Base-by-base conservation (phyloP, 2,113 vertebrate genomes). In the Gobiocypris rarus region DNA sequence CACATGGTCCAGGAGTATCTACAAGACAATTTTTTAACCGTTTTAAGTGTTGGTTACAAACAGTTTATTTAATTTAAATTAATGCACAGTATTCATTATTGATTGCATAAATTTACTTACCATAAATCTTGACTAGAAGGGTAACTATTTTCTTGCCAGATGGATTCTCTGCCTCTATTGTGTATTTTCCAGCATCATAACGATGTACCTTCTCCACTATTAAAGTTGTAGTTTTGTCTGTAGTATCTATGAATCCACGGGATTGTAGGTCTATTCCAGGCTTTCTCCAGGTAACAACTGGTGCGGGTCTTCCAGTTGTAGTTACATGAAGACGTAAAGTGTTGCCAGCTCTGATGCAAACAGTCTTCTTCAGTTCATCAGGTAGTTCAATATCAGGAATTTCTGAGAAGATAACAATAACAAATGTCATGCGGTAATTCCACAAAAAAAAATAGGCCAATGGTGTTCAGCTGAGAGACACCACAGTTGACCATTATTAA, bases 1-100 rank as follows among this genome's bases (percentile, higher is more conserved):
- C 91, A 89, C 97, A 96, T 86, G 98, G 97, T 34, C 98, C 98
- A 91, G 98, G 98, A 85, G 98, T 97, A 94, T 99, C 98, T 99
- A 89, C 74, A 89, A 90, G 9, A 4, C 4, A 22, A 41, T 41
- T 11, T 41, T 69, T 41, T 19, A 41, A 22, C 9, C 1, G 17
- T 11, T 69, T 41, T 69, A 69, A 41, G 34, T 9, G 0, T 41
- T 1, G 9, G 19, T 69, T 34, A 65, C 63, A 38, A 22, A 69
- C 2, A 5, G 15, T 1, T 19, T 38, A 38, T 38, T 69, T 69
- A 67, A 28, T 63, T 34, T 19, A 38, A 69, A 8, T 22, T 17
- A 41, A 41, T 69, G 17, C 7, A 31, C 15, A 52, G 26, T 22
- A n/a, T 41, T 8, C 22, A 63, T 41, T 61, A 8, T 3, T 69